Base-by-base conservation (phyloP, 2,113 vertebrate genomes). In the Protobothrops flavoviridis region DNA sequence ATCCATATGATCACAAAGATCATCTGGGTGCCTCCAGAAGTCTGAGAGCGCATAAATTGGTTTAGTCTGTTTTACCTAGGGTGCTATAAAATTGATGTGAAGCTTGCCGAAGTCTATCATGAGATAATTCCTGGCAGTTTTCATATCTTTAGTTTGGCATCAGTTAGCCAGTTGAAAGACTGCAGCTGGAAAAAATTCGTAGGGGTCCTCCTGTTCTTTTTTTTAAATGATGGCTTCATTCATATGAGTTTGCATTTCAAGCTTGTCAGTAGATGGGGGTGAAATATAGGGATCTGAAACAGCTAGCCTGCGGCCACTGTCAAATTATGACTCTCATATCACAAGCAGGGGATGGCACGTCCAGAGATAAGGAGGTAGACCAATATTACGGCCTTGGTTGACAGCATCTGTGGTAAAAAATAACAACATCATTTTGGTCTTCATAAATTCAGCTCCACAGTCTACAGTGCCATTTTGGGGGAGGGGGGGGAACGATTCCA, bases 1-100 rank as follows among this genome's bases (percentile, higher is more conserved):
- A 97, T 96, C 94, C 87, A 52, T 85, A 89, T 81, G 89, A 97
- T 95, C 94, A 93, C 86, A 93, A 43, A 94, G 94, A 97, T 96
- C 94, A 95, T 94, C 94, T 95, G 94, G 24, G 48, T 95, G 59
- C 48, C 43, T 94, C 94, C 92, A 89, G 85, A 96, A 96, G 81
- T 94, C 89, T 92, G 95, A 95, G 95, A 95, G 57, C 43, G 43
- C 69, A 96, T 95, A 96, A 96, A 94, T 57, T 94, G 93, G 24
- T 93, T 95, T 94, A 95, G 57, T 20, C 48, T 89, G 39, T 61
- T 94, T 95, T 95, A 92, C 93, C 95, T 94, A 92, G 86, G 10
- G 86, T 94, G 48, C 93, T 94, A 94, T 50, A 87, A 96, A 97
- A 95, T 90, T 69, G 93, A 85, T 88, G 45, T 94, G 94, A 94